Evolutionary conservation across 2,113 vertebrate genomes (phyloP), one percentile per base, ranked within the genome.

Genomic region (Bostrychus sinensis): DNA sequence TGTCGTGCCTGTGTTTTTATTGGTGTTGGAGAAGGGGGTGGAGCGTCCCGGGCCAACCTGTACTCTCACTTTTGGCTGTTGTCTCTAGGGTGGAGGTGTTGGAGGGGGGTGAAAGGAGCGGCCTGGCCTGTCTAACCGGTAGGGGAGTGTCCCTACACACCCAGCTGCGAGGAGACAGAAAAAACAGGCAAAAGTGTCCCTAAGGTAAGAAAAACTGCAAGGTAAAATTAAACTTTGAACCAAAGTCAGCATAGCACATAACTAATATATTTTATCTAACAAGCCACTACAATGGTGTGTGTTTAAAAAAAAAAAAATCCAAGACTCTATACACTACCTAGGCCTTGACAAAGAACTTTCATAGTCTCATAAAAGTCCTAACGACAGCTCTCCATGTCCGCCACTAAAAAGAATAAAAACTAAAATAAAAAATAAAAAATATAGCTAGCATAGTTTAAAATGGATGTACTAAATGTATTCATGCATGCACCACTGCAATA

Each of bases 101-200:
- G 75, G 56, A 71, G 45, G 12, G 45, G 43, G 22, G 60, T 70
- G 62, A 69, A 64, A 79, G 67, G 82, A 89, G 84, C 75, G 78
- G 72, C 82, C 53, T 30, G 65, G 86, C 90, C 88, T 89, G 89
- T 90, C 73, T 70, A 87, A 89, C 91, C 89, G 90, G 92, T 92
- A 87, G 50, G 42, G 71, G 72, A 82, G 62, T 84, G 90, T 73
- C 53, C 69, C 30, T 32, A 82, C 87, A 89, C 87, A 88, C 87
- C 84, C 78, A 10, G 8, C 22, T 82, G 75, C 86, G 89, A 32
- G 66, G 22, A 20, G 37, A 67, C 10, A 71, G 72, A 30, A 37
- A 43, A 6, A 54, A 16, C 4, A 38, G 41, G 34, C 26, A 60
- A 58, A 68, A 56, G 54, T 56, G 11, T 58, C 12, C 48, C 55